These are phyloP conservation scores for Frieseomelitta varia DNA, from an alignment of 1,140 invertebrate genomes.

Conservation along the genomic window DNA sequence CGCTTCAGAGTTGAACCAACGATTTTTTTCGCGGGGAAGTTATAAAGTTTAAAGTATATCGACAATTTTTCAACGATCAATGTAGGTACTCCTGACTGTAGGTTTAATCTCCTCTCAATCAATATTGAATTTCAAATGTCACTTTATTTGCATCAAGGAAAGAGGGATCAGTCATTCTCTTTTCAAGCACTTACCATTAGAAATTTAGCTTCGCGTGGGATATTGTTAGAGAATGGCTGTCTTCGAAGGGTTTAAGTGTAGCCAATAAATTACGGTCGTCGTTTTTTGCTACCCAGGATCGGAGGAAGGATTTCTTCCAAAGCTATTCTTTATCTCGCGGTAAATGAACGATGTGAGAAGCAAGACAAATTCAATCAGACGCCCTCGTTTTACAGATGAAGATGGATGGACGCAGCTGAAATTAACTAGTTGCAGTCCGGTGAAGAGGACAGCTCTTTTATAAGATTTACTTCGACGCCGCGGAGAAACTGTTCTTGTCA, in stretches of 20 bases:
- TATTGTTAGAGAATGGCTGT: no score
- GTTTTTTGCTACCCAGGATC: background rate
- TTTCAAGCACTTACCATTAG: no score
- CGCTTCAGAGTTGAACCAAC: no score
- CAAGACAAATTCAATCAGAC: background rate
- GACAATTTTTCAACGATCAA: no score
- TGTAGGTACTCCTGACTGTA: no score
- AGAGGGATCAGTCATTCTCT: no score
- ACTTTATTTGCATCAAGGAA: no score
- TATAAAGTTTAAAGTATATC: no score
- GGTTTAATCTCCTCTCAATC: no score
- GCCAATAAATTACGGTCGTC: background rate
- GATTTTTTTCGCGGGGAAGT: no score
- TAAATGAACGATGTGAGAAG: background rate
- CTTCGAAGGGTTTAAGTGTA: background rate
- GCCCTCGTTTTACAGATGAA: conserved; percentile 3
- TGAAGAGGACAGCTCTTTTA: conserved; percentile 1
- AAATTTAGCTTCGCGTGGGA: no score
- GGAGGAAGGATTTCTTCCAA: background rate
- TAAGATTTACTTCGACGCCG: background rate
- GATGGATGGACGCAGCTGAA: background rate
- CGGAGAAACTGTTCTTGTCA: background rate
- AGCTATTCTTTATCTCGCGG: background rate
- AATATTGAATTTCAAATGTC: no score
- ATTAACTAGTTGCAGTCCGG: conserved; percentile 1